Conservation (phyloP, 23 tunicate species). For the Halocynthia roretzi region DNA sequence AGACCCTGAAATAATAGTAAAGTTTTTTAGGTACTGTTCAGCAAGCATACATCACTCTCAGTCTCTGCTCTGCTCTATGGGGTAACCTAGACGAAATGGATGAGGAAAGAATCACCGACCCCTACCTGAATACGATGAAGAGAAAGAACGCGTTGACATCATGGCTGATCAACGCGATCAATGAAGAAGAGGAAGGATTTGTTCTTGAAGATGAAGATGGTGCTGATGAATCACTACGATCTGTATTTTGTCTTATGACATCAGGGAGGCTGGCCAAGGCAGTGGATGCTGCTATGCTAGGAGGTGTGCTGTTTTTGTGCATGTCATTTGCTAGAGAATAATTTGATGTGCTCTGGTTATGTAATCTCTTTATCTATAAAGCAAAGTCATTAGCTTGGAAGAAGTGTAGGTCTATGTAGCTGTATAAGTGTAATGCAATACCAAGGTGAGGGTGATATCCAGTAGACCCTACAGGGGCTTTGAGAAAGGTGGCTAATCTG, state of each 20-base stretch:
- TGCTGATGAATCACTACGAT: constrained; percentile 13
- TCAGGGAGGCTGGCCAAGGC: constrained; percentile 53
- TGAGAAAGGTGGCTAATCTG: no score
- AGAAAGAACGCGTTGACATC: constrained; percentile 31
- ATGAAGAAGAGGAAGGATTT: background rate
- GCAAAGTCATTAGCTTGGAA: no score
- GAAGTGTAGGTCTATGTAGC: no score
- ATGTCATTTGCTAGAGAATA: no score
- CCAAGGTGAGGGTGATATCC: no score
- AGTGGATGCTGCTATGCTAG: constrained; percentile 29
- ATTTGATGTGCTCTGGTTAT: no score
- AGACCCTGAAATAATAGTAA: background rate
- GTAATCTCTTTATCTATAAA: no score
- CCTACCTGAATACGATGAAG: constrained; percentile 29
- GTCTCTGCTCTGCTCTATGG: constrained; percentile 68
- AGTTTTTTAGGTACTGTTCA: constrained; percentile 33
- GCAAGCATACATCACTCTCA: constrained; percentile 40
- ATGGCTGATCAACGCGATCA: constrained; percentile 55
- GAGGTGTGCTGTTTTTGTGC: constrained; percentile 9
- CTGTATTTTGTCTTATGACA: constrained; percentile 14
- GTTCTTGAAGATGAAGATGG: constrained; percentile 25
- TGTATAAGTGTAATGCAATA: no score
- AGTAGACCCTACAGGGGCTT: no score
- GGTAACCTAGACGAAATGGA: constrained; percentile 30
- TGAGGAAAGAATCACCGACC: background rate